These are phyloP conservation scores for Elysia crispata DNA, from an alignment of 2,888 invertebrate genomes.

Conservation along the genomic window DNA sequence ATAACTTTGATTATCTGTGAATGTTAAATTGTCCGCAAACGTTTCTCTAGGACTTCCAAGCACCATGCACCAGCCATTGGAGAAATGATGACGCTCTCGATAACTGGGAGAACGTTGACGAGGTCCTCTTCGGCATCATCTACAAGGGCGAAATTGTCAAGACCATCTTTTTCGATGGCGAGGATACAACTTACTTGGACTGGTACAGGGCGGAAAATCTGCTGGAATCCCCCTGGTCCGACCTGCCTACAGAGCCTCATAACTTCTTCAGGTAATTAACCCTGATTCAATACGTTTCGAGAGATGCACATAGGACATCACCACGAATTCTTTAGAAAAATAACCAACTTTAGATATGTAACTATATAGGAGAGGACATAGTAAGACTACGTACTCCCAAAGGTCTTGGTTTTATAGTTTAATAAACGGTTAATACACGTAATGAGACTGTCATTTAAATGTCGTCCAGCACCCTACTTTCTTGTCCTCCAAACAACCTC, in stretches of 20 bases:
- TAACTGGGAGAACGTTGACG: neutral
- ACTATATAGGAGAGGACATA: too few relatives aligned
- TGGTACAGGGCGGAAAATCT: conserved; percentile 33
- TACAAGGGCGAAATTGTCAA: neutral
- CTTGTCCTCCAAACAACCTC: too few relatives aligned
- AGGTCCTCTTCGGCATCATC: conserved; percentile 35
- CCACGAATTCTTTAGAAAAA: too few relatives aligned
- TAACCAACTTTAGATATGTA: too few relatives aligned
- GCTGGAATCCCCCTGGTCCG: conserved; percentile 35
- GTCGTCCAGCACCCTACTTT: too few relatives aligned
- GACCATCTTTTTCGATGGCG: conserved; percentile 20
- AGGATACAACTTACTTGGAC: conserved; percentile 24
- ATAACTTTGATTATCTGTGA: too few relatives aligned
- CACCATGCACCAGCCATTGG: neutral
- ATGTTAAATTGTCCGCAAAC: too few relatives aligned
- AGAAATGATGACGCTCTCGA: conserved; percentile 10
- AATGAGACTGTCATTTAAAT: too few relatives aligned
- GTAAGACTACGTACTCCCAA: too few relatives aligned
- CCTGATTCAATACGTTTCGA: too few relatives aligned
- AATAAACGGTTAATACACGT: too few relatives aligned
- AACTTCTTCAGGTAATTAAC: conserved; percentile 31
- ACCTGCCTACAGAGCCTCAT: conserved; percentile 11
- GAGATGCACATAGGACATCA: neutral
- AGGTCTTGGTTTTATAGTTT: too few relatives aligned
- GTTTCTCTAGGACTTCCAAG: neutral